A percentile compares a stretch with the other conserved stretches of the same genome.
These are phyloP conservation scores for Matsumurasca onukii DNA, from an alignment of 1,140 invertebrate genomes.

Conservation along the genomic window DNA sequence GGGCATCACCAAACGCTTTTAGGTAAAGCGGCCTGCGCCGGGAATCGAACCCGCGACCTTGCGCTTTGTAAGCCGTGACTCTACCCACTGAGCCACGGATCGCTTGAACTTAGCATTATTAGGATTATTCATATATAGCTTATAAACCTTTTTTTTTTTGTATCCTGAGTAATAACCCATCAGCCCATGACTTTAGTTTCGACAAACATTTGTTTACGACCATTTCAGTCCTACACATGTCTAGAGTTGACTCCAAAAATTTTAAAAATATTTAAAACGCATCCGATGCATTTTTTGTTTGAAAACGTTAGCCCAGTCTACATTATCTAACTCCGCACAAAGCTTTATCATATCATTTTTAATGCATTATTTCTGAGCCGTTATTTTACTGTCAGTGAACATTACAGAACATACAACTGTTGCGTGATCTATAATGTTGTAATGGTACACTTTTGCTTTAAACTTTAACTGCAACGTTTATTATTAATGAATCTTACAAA, in stretches of 20 bases:
- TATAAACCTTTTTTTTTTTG: background rate
- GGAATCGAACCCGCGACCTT: too few species aligned
- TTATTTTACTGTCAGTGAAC: background rate
- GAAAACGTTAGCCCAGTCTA: background rate
- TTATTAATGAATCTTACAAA: background rate
- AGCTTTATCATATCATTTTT: background rate
- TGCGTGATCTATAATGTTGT: background rate
- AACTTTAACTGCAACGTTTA: background rate
- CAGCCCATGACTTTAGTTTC: too few species aligned
- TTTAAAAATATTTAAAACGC: background rate
- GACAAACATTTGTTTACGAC: too few species aligned
- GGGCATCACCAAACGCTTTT: too few species aligned
- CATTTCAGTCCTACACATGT: background rate
- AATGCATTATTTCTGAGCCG: background rate
- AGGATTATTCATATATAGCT: background rate
- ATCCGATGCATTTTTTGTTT: background rate
- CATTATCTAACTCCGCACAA: background rate
- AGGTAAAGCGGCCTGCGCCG: too few species aligned
- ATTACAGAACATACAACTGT: background rate
- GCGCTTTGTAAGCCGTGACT: too few species aligned
- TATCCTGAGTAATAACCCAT: conserved; percentile 2
- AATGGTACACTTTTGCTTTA: background rate
- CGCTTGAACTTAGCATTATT: background rate
- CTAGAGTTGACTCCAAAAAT: background rate
- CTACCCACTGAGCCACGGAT: too few species aligned